phyloP scores from a whole-genome alignment of 1,140 invertebrate species.

The Phymastichus coffea region DNA sequence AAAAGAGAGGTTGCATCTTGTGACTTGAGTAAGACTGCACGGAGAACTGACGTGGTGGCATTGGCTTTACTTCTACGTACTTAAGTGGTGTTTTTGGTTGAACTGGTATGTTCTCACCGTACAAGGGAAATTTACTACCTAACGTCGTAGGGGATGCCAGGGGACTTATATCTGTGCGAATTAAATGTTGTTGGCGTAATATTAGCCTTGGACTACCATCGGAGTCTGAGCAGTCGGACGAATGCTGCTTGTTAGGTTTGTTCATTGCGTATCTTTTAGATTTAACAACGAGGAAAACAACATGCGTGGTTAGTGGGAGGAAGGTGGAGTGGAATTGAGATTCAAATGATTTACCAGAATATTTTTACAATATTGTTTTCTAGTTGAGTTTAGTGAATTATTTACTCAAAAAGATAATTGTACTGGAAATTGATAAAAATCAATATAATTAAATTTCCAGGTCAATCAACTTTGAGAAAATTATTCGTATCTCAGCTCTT shows the following conservation, averaged over 20 bases:
- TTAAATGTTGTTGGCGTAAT: conserved; percentile 28
- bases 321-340: too few species aligned
- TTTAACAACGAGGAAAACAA: too few species aligned
- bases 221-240: conserved; percentile 37
- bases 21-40: conserved; percentile 26
- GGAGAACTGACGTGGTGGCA: conserved; percentile 23
- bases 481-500: too few species aligned
- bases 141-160: conserved; percentile 31
- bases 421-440: too few species aligned
- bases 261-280: too few species aligned
- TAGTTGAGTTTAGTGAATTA: too few species aligned
- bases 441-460: too few species aligned
- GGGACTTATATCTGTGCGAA: conserved; percentile 21
- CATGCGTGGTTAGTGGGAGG: too few species aligned
- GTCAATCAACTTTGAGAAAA: too few species aligned
- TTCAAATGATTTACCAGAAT: not conserved
- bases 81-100: conserved; percentile 27
- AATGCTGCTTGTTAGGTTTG: not conserved
- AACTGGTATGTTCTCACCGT: conserved; percentile 27
- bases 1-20: not conserved
- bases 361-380: not conserved
- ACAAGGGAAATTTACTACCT: conserved; percentile 35
- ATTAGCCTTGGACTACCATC: conserved; percentile 41
- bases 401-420: too few species aligned
- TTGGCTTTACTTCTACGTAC: conserved; percentile 28